Evolutionary conservation across 2,888 invertebrate genomes (phyloP).

Genomic region (Metacarcinus magister): DNA sequence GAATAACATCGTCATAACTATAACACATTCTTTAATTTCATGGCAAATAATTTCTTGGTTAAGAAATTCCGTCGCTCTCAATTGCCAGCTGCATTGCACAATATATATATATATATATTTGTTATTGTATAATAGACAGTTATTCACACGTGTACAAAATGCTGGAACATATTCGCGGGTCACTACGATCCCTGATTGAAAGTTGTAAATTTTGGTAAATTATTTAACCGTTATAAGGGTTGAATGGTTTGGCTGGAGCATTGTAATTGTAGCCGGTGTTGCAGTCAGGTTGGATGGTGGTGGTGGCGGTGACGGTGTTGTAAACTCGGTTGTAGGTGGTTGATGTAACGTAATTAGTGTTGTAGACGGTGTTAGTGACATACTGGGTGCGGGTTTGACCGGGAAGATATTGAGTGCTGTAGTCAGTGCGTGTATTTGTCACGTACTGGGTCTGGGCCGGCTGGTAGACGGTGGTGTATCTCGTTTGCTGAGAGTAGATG

Average conservation of each 20-base stretch:
- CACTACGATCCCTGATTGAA: not conserved
- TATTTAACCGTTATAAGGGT: conserved; percentile 37
- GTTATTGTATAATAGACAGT: not conserved
- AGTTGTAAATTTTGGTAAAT: not conserved
- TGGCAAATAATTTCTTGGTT: conserved; percentile 1
- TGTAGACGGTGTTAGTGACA: conserved; percentile 74
- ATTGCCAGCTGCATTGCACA: not conserved
- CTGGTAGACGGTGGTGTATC: conserved; percentile 73
- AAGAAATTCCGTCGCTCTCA: not conserved
- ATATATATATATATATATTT: not conserved
- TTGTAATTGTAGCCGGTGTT: conserved; percentile 75
- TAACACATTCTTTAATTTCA: conserved; percentile 26
- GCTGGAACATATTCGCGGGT: not conserved
- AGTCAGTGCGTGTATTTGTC: conserved; percentile 69
- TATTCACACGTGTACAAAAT: not conserved
- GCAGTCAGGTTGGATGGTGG: conserved; percentile 66
- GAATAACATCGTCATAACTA: not conserved
- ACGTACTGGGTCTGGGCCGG: conserved; percentile 71
- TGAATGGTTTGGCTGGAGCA: conserved; percentile 59
- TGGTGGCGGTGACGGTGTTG: conserved; percentile 73
- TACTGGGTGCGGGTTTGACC: conserved; percentile 71
- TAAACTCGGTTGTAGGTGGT: conserved; percentile 58
- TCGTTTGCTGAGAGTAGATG: conserved; percentile 72
- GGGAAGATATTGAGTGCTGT: conserved; percentile 70
- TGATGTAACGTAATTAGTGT: conserved; percentile 77